Conservation (phyloP, 2,888 invertebrate genomes). For the Hedychridium roseum region DNA sequence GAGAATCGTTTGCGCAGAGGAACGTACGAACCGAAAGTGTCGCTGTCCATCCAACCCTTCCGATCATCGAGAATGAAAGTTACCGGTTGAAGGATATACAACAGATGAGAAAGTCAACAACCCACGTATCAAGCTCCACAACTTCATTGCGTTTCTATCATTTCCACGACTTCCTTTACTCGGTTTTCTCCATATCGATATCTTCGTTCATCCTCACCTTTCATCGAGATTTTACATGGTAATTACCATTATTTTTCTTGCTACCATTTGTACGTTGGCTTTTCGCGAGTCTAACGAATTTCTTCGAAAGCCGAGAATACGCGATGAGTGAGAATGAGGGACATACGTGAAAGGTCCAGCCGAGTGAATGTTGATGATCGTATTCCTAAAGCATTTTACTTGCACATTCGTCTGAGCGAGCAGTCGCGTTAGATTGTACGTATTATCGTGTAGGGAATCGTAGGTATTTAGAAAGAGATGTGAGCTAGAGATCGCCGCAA, state of each 20-base stretch:
- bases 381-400: constrained; percentile 39
- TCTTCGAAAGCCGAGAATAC: too few relatives aligned
- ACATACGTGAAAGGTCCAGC: constrained; percentile 29
- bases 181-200: too few relatives aligned
- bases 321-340: constrained; percentile 25
- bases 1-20: constrained; percentile 32
- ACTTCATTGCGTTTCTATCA: too few relatives aligned
- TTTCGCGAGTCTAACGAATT: too few relatives aligned
- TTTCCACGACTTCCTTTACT: too few relatives aligned
- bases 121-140: neutral
- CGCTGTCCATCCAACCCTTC: constrained; percentile 40
- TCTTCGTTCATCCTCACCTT: too few relatives aligned
- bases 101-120: constrained; percentile 5
- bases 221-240: too few relatives aligned
- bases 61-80: constrained; percentile 29
- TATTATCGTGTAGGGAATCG: constrained; percentile 52
- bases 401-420: constrained; percentile 53
- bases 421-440: constrained; percentile 55
- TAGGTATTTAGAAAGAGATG: constrained; percentile 47
- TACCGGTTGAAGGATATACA: constrained; percentile 2
- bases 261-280: too few relatives aligned
- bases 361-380: constrained; percentile 5
- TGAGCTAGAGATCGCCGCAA: constrained; percentile 56
- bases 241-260: too few relatives aligned
- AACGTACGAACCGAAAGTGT: constrained; percentile 29